phyloP scores from a whole-genome alignment of 2,113 vertebrate genomes.

The Tretioscincus oriximinensis region DNA sequence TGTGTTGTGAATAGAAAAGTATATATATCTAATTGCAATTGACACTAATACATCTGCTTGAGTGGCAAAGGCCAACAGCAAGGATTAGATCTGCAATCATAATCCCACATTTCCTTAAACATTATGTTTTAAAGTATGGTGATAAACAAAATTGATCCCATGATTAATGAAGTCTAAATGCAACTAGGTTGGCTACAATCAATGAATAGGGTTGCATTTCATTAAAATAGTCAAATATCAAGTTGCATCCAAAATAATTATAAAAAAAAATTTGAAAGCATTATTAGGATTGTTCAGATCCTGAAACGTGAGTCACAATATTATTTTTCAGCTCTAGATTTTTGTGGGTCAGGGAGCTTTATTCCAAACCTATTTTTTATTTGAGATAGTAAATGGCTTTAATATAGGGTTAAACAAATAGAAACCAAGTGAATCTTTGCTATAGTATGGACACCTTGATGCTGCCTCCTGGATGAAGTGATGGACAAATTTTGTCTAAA shows the following conservation, averaged over 20 bases:
- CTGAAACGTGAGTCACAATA: not conserved
- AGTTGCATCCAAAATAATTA: not conserved
- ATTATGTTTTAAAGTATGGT: not conserved
- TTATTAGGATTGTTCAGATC: not conserved
- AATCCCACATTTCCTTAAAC: not conserved
- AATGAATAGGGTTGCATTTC: not conserved
- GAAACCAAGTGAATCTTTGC: too few species aligned
- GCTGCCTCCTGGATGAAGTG: too few species aligned
- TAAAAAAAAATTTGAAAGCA: not conserved
- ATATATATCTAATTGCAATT: not conserved
- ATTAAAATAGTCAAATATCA: not conserved
- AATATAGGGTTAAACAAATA: too few species aligned
- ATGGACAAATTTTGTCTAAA: too few species aligned
- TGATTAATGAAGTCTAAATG: not conserved
- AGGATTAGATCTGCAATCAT: not conserved
- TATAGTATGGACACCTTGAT: too few species aligned
- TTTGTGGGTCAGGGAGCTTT: not conserved
- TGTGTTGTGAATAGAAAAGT: conserved; percentile 8
- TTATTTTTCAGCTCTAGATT: not conserved
- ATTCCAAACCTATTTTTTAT: too few species aligned
- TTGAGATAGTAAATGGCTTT: too few species aligned
- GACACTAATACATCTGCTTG: not conserved
- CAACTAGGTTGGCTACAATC: not conserved
- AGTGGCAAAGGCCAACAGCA: not conserved
- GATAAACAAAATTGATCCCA: not conserved